A percentile compares a stretch with the other conserved stretches of the same genome.
Conservation (phyloP, 2,888 invertebrate genomes). For the Dolomedes plantarius region DNA sequence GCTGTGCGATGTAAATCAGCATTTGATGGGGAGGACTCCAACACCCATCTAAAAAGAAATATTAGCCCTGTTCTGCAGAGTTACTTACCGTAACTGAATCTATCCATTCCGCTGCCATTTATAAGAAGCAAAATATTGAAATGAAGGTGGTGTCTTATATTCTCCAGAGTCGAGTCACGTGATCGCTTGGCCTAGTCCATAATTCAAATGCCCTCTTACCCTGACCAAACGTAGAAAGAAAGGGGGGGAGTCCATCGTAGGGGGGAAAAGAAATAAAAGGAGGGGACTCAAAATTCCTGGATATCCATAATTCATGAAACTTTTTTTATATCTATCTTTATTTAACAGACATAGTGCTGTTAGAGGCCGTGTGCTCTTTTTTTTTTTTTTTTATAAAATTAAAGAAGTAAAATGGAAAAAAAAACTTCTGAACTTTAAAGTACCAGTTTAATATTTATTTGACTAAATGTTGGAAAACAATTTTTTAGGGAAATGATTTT, state of each 20-base stretch:
- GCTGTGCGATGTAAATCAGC: neutral
- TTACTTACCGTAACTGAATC: slow-evolving; percentile 1
- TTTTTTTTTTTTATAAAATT: neutral
- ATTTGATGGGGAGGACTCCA: neutral
- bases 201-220: slow-evolving; percentile 45
- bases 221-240: slow-evolving; percentile 12
- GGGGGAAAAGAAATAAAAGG: neutral
- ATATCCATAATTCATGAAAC: slow-evolving; percentile 51
- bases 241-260: slow-evolving; percentile 2
- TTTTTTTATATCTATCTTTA: neutral
- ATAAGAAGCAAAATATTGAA: neutral
- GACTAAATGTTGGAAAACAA: slow-evolving; percentile 43
- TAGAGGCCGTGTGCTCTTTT: neutral
- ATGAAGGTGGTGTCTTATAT: slow-evolving; percentile 8
- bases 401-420: too few relatives aligned
- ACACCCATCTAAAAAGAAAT: neutral
- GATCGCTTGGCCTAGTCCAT: neutral
- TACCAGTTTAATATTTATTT: slow-evolving; percentile 42
- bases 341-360: neutral
- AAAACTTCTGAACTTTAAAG: neutral
- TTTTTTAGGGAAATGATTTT: slow-evolving; percentile 15
- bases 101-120: slow-evolving; percentile 6
- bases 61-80: neutral
- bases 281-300: neutral
- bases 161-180: neutral